phyloP scores from a whole-genome alignment of 2,797 vertebrate genomes.

The Bucorvus abyssinicus region DNA sequence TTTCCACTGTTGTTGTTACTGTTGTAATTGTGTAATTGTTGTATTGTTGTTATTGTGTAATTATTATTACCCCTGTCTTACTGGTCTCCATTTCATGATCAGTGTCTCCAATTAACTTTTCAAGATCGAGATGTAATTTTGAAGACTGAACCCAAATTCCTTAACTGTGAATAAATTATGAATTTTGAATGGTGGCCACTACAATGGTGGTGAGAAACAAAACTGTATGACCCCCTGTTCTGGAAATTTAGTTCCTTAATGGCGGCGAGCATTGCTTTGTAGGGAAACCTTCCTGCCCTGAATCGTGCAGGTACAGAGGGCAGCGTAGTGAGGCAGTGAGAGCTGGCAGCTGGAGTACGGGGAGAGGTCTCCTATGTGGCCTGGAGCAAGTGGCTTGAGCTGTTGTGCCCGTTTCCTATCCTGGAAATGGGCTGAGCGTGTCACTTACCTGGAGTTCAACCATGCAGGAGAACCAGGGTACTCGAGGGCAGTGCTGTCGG shows the following conservation, averaged over 20 bases:
- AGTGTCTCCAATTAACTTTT: not conserved
- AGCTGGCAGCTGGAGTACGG: not conserved
- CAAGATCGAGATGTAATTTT: not conserved
- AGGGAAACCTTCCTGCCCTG: not conserved
- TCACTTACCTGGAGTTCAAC: not conserved
- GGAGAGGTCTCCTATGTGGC: not conserved
- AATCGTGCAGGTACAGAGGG: not conserved
- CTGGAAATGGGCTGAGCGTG: not conserved
- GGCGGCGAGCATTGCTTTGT: not conserved
- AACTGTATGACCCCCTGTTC: not conserved
- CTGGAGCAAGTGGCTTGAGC: not conserved
- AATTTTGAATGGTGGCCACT: not conserved
- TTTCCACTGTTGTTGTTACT: not conserved
- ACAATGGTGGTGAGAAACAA: not conserved
- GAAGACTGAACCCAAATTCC: not conserved
- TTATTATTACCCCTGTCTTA: not conserved
- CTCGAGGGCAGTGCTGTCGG: not conserved
- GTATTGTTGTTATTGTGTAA: not conserved
- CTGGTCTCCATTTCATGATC: not conserved
- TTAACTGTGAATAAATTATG: not conserved
- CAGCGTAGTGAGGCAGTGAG: fast-evolving
- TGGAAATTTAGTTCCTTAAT: not conserved
- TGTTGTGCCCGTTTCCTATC: not conserved
- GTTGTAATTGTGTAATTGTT: not conserved
- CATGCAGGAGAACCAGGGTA: fast-evolving